phyloP scores from a whole-genome alignment of 2,888 invertebrate species.

The Andricus quercusramuli region DNA sequence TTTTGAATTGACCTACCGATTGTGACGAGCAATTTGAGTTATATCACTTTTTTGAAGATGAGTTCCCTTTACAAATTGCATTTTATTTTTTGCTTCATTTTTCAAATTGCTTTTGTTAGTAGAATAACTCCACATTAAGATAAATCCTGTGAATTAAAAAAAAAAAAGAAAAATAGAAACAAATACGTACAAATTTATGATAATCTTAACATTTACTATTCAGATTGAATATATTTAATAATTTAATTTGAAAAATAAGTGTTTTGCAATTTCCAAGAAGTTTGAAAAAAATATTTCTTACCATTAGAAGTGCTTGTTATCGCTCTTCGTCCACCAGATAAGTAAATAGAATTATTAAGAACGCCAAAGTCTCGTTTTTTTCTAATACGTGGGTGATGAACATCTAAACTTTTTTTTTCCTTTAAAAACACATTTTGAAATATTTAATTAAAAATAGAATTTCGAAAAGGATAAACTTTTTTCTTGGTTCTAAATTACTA shows the following conservation, averaged over 20 bases:
- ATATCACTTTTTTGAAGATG: slow-evolving; percentile 61
- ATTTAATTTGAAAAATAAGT: too few relatives aligned
- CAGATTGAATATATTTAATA: too few relatives aligned
- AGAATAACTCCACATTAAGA: slow-evolving; percentile 63
- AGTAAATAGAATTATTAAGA: slow-evolving; percentile 80
- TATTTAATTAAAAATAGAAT: neutral
- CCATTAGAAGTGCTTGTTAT: slow-evolving; percentile 5
- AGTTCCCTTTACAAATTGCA: slow-evolving; percentile 60
- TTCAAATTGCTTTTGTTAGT: neutral
- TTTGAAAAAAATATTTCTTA: neutral
- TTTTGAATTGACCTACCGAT: slow-evolving; percentile 56
- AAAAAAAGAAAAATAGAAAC: neutral
- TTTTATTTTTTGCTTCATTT: slow-evolving; percentile 38
- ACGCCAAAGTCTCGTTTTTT: slow-evolving; percentile 71
- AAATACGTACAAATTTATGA: neutral
- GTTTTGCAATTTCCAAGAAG: slow-evolving; percentile 60
- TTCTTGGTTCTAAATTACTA: slow-evolving; percentile 44
- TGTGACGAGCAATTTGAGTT: slow-evolving; percentile 58
- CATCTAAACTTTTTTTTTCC: slow-evolving; percentile 32
- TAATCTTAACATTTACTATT: too few relatives aligned
- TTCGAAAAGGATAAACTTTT: neutral
- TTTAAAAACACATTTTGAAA: neutral
- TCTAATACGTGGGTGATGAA: slow-evolving; percentile 16
- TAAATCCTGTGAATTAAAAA: slow-evolving; percentile 54
- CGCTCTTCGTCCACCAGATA: slow-evolving; percentile 79